Evolutionary conservation across 1,140 invertebrate genomes (phyloP).

Genomic region (Adelges cooleyi): DNA sequence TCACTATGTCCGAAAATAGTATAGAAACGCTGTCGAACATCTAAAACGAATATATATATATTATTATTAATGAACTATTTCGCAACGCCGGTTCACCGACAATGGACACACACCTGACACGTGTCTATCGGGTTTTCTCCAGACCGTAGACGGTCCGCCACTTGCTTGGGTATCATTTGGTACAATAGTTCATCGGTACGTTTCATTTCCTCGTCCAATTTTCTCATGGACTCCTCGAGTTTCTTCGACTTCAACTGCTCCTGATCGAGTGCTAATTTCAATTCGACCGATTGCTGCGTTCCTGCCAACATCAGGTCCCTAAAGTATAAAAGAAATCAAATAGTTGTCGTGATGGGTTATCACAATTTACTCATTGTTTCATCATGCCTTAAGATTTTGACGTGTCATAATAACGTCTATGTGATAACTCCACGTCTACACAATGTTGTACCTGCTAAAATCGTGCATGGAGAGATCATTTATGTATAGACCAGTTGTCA

Average conservation of each 20-base stretch:
- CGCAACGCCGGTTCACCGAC: no score
- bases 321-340: no score
- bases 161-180: conserved; percentile 97
- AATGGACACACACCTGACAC: conserved; percentile 65
- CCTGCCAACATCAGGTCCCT: conserved; percentile 92
- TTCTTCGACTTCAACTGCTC: conserved; percentile 95
- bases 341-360: no score
- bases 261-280: conserved; percentile 89
- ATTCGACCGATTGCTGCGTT: conserved; percentile 91
- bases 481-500: conserved; percentile 82
- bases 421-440: no score
- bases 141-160: conserved; percentile 78
- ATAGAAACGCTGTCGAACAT: conserved; percentile 93
- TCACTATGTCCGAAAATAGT: conserved; percentile 92
- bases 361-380: no score
- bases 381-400: no score
- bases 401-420: no score
- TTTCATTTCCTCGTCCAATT: conserved; percentile 90
- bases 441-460: conserved; percentile 70
- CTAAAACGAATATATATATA: conserved; percentile 41
- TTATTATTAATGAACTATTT: no score
- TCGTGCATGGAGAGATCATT: conserved; percentile 97
- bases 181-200: conserved; percentile 89
- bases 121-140: conserved; percentile 91
- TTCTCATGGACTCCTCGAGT: conserved; percentile 89